Conservation (phyloP, 2,113 vertebrate genomes). For the Paratilapia polleni region DNA sequence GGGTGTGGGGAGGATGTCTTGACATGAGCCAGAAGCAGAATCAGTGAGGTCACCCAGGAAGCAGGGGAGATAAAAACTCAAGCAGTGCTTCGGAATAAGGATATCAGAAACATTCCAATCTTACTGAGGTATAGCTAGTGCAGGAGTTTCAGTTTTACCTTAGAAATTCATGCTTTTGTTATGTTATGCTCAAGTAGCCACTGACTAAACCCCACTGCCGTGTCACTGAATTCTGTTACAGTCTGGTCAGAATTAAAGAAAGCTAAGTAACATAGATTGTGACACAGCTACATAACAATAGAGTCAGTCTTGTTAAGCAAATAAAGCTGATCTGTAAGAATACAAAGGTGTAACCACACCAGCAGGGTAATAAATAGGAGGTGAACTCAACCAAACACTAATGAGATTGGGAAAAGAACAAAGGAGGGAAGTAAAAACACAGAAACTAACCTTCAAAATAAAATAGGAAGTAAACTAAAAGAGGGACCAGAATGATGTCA, state of each 20-base stretch:
- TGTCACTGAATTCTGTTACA: neutral
- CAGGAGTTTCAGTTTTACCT: neutral
- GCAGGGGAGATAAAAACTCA: constrained; percentile 1
- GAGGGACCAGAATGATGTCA: neutral
- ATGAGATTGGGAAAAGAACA: neutral
- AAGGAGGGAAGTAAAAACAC: neutral
- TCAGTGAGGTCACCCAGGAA: constrained; percentile 29
- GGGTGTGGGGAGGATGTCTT: neutral
- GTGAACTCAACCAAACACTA: neutral
- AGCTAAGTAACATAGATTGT: neutral
- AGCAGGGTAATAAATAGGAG: neutral
- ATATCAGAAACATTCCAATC: neutral
- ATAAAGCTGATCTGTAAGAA: neutral
- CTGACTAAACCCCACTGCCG: neutral
- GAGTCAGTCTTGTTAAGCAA: neutral
- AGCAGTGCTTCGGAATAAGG: neutral
- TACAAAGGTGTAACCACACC: neutral
- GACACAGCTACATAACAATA: neutral
- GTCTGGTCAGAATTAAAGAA: neutral
- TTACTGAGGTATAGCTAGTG: neutral
- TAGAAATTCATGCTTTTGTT: neutral
- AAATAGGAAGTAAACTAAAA: neutral
- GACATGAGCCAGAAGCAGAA: constrained; percentile 39
- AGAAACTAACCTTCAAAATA: neutral
- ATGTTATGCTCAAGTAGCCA: neutral